Evolutionary conservation across 2,797 vertebrate species (phyloP).

Genomic region (Anomalospiza imberbis): DNA sequence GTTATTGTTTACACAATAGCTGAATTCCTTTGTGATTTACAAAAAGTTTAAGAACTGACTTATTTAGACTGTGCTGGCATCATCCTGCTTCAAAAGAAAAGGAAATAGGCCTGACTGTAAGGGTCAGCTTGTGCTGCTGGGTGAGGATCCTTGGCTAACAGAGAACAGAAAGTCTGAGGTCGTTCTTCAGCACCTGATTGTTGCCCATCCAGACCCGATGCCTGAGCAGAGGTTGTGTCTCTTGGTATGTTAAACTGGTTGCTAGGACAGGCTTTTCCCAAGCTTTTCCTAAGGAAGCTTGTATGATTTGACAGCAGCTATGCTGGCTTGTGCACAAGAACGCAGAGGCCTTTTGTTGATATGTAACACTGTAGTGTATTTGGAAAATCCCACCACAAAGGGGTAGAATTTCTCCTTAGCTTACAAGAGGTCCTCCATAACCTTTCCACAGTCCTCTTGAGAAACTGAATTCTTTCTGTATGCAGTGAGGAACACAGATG

Average conservation of each 20-base stretch:
- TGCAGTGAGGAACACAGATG: background rate
- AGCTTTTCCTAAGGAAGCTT: background rate
- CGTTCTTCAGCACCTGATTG: background rate
- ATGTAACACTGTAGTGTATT: background rate
- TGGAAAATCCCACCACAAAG: background rate
- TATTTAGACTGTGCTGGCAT: background rate
- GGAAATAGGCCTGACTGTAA: background rate
- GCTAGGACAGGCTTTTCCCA: background rate
- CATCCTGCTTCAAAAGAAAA: background rate
- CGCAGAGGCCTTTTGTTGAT: background rate
- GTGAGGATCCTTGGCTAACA: background rate
- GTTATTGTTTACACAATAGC: background rate
- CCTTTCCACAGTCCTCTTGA: background rate
- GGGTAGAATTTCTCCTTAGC: background rate
- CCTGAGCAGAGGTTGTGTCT: background rate
- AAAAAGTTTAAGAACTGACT: background rate
- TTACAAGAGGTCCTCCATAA: background rate
- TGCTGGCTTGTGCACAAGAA: background rate
- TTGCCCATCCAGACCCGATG: background rate
- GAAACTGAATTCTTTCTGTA: background rate
- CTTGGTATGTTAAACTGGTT: background rate
- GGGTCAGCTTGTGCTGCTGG: background rate
- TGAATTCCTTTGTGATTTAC: background rate
- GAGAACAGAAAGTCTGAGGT: background rate
- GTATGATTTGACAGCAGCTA: background rate